Conservation (phyloP, 2,797 vertebrate species). For the Myoxocephalus aenaeus region DNA sequence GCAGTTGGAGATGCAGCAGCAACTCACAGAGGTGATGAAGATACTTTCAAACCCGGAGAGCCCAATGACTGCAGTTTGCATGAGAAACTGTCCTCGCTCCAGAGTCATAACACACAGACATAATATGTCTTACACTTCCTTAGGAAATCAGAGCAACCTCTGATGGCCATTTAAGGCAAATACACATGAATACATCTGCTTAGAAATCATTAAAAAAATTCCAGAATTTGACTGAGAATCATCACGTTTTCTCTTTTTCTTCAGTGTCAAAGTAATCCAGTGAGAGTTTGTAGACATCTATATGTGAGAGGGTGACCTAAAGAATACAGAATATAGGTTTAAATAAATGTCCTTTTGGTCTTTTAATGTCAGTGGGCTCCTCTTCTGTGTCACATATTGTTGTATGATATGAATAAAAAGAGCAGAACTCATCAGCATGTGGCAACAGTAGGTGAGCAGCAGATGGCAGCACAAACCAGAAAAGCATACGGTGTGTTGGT, state of each 20-base stretch:
- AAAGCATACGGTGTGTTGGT: neutral
- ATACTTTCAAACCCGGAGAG: neutral
- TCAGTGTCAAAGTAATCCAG: neutral
- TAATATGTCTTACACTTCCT: neutral
- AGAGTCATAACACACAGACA: neutral
- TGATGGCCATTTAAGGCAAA: neutral
- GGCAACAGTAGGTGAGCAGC: constrained; percentile 10
- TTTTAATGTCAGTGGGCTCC: neutral
- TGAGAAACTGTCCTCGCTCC: too few species aligned
- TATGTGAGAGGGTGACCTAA: too few species aligned
- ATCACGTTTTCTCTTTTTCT: too few species aligned
- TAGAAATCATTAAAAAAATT: neutral
- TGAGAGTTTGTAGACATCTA: neutral
- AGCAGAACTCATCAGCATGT: neutral
- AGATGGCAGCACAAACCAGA: constrained; percentile 40
- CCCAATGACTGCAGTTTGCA: neutral
- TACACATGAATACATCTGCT: neutral
- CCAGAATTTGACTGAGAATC: neutral
- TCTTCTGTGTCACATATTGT: neutral
- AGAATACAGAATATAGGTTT: neutral
- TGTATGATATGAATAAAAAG: neutral
- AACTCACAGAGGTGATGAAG: neutral
- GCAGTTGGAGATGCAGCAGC: neutral
- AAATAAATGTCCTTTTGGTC: too few species aligned
- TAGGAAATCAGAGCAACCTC: neutral